Evolutionary conservation across 1,140 invertebrate genomes (phyloP).

Genomic region (Harlomillsia oculata): DNA sequence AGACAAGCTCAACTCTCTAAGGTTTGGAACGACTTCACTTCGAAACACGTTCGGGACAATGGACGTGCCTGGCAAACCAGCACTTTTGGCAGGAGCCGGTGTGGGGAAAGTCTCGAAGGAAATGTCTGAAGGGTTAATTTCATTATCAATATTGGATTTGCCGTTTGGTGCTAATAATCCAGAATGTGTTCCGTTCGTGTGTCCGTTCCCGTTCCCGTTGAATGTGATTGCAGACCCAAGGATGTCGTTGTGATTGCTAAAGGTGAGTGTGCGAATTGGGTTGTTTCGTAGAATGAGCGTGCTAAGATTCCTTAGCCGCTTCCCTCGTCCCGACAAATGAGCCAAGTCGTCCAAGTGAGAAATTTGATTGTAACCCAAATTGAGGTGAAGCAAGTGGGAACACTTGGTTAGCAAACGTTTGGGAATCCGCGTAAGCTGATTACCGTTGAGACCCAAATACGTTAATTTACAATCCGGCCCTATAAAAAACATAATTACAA

Average conservation of each 20-base stretch:
- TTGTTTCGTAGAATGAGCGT: conserved; percentile 77
- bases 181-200: neutral
- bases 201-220: neutral
- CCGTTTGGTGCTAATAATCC: conserved; percentile 1
- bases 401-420: conserved; percentile 22
- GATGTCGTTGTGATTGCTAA: conserved; percentile 44
- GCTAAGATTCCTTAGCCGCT: conserved; percentile 50
- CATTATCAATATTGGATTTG: conserved; percentile 10
- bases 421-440: conserved; percentile 30
- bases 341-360: conserved; percentile 31
- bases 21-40: conserved; percentile 42
- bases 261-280: conserved; percentile 60
- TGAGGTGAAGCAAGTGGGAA: conserved; percentile 30
- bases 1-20: conserved; percentile 75
- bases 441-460: conserved; percentile 35
- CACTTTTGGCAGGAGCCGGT: neutral
- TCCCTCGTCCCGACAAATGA: conserved; percentile 16
- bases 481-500: conserved; percentile 6
- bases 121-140: conserved; percentile 5
- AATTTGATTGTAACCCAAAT: conserved; percentile 35
- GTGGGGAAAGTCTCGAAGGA: neutral
- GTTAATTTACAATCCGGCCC: conserved; percentile 30
- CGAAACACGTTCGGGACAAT: conserved; percentile 25
- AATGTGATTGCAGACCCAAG: conserved; percentile 6
- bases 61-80: neutral